Evolutionary conservation across 2,797 vertebrate genomes (phyloP), one percentile per base, ranked within the genome.

Genomic region (Protosalanx chinensis): DNA sequence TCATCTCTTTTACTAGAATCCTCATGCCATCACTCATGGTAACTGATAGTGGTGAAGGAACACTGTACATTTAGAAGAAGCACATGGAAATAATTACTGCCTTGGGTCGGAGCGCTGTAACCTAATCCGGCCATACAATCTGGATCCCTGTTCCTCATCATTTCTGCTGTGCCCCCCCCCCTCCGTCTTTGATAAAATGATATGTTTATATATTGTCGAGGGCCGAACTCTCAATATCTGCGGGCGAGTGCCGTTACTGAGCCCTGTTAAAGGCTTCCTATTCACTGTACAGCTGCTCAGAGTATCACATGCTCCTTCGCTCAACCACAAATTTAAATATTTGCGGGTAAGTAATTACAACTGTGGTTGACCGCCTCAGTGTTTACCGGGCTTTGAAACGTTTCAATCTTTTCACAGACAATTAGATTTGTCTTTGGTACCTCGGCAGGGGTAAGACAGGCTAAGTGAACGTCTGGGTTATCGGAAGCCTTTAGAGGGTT

Each of bases 341-440:
- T 68, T 68, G 67, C 23, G 67, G 67, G 1, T 23, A 67, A 68
- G 53, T 37, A 37, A 68, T 68, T 68, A 30, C 29, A 20, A 68
- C 15, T 35, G 53, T 37, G 67, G 32, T 33, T 58, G 53, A 68
- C 67, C 32, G 18, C 30, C 51, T 58, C 53, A 68, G 23, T 68
- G 53, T 68, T 68, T 58, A 58, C 23, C 27, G 27, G 30, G 12
- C 67, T 58, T 68, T 58, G 67, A 68, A 37, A 35, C 35, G 67
- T 58, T 68, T 68, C 20, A 32, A 16, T 35, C 56, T 68, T 35
- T 68, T 58, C 53, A 58, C 67, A 68, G 67, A 58, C 67, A 58
- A 58, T 68, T 68, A 58, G 30, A 32, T 68, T 58, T 58, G 67
- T 68, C 32, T 68, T 68, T 68, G 66, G 66, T 56, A 56, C n/a